Conservation (phyloP, 92 coral and sea anemone genomes). For the Muricea muricata region DNA sequence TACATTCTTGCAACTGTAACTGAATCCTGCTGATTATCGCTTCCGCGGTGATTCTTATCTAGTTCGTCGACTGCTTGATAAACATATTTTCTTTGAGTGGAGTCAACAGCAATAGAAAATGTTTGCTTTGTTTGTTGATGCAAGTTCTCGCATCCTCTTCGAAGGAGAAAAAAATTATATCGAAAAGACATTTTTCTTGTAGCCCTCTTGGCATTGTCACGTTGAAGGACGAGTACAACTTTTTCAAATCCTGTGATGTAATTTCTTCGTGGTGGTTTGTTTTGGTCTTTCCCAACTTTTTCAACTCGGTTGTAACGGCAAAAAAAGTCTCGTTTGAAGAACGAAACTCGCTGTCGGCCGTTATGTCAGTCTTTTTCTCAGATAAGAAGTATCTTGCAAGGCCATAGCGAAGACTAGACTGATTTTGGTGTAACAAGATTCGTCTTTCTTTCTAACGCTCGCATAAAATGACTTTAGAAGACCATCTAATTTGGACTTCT, state of each 20-base stretch:
- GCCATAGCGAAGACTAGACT: conserved; percentile 9
- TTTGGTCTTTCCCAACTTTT: conserved; percentile 23
- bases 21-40: neutral
- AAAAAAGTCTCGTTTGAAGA: conserved; percentile 30
- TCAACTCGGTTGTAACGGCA: conserved; percentile 28
- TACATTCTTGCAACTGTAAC: conserved; percentile 13
- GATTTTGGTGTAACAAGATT: neutral
- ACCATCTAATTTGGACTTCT: too few species aligned
- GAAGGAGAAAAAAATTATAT: conserved; percentile 20
- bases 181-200: conserved; percentile 19
- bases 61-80: too few species aligned
- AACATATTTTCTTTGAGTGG: neutral
- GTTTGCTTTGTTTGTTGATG: conserved; percentile 1
- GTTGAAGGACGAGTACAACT: neutral
- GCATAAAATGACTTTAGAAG: too few species aligned
- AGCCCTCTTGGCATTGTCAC: conserved; percentile 23
- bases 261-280: conserved; percentile 20
- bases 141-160: conserved; percentile 19
- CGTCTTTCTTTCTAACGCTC: conserved; percentile 9
- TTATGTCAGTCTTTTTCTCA: neutral
- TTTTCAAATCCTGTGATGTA: conserved; percentile 30
- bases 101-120: conserved; percentile 20
- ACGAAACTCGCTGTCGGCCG: conserved; percentile 3
- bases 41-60: too few species aligned
- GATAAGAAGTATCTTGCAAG: conserved; percentile 7